phyloP scores from a whole-genome alignment of 2,888 invertebrate species.

The Myopa testacea region DNA sequence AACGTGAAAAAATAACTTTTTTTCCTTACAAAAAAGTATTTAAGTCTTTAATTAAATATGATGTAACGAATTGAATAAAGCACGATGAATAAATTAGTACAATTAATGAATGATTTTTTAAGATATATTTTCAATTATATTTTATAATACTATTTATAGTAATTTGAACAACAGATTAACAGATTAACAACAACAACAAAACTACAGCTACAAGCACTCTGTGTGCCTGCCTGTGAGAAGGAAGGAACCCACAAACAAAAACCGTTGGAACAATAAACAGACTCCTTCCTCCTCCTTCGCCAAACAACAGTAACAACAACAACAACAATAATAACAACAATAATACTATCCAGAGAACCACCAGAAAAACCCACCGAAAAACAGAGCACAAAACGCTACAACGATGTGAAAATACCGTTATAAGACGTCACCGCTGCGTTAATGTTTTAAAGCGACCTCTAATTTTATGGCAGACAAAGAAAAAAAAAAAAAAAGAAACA shows the following conservation, averaged over 20 bases:
- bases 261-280: too few species aligned
- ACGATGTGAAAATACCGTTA: background rate
- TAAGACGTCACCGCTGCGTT: too few species aligned
- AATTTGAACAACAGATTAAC: too few species aligned
- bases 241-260: too few species aligned
- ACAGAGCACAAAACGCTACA: background rate
- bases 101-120: background rate
- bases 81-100: background rate
- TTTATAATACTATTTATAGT: too few species aligned
- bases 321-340: slow-evolving; percentile 14
- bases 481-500: too few species aligned
- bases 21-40: background rate
- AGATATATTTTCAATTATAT: background rate
- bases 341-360: background rate
- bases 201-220: too few species aligned
- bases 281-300: too few species aligned
- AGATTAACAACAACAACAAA: too few species aligned
- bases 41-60: background rate
- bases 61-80: background rate
- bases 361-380: background rate
- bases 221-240: too few species aligned
- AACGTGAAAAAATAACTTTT: slow-evolving; percentile 1
- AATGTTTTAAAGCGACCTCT: too few species aligned
- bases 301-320: background rate
- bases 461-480: too few species aligned